Conservation (phyloP, 1,140 invertebrate species). For the Apolygus lucorum region DNA sequence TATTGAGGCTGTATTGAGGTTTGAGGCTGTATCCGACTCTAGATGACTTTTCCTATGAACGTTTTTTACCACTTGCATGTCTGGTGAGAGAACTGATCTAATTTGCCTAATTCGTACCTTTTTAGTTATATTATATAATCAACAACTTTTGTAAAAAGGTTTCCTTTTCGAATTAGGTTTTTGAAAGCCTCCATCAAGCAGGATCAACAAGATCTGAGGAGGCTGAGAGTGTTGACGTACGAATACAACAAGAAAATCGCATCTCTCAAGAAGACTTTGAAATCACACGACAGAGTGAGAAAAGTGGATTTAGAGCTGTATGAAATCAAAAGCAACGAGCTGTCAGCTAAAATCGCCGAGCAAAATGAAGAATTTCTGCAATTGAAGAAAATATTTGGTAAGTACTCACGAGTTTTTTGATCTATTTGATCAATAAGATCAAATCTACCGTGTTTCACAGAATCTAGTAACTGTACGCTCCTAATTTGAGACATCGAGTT, state of each 20-base stretch:
- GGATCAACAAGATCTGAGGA: conserved; percentile 1
- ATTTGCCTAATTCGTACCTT: too few species aligned
- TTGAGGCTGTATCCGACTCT: too few species aligned
- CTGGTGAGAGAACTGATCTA: too few species aligned
- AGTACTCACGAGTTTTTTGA: neutral
- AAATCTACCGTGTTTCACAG: too few species aligned
- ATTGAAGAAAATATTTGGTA: conserved; percentile 1
- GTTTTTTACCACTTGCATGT: too few species aligned
- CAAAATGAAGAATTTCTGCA: conserved; percentile 1
- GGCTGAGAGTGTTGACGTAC: neutral
- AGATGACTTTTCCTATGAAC: too few species aligned
- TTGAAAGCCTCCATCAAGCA: neutral
- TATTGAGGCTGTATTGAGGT: too few species aligned
- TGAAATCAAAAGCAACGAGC: neutral
- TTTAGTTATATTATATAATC: too few species aligned
- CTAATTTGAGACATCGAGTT: too few species aligned
- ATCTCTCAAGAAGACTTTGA: neutral
- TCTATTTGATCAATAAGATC: too few species aligned
- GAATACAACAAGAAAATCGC: neutral
- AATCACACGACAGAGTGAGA: neutral
- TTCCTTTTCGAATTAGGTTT: neutral
- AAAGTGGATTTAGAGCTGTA: neutral
- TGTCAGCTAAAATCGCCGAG: neutral
- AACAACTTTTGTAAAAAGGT: too few species aligned
- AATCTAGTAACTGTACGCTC: too few species aligned